These are phyloP conservation scores for Delia radicum DNA, from an alignment of 1,140 invertebrate species.

Conservation along the genomic window DNA sequence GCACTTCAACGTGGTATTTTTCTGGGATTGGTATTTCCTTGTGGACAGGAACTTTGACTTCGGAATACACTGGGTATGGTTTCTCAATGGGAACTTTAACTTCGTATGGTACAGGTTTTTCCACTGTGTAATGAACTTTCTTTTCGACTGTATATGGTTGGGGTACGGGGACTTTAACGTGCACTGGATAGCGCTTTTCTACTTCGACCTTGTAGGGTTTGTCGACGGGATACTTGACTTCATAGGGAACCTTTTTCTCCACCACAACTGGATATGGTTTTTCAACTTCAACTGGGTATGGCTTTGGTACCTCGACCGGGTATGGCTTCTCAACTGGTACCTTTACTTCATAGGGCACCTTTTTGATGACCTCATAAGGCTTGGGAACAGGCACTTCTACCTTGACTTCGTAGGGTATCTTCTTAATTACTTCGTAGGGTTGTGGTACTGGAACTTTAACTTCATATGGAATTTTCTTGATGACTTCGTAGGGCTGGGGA, in stretches of 20 bases:
- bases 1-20: constrained; percentile 67
- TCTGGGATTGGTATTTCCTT: constrained; percentile 75
- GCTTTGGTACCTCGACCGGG: constrained; percentile 70
- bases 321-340: constrained; percentile 74
- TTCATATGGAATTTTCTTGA: constrained; percentile 74
- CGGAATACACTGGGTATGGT: constrained; percentile 73
- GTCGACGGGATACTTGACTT: constrained; percentile 70
- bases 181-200: constrained; percentile 74
- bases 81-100: constrained; percentile 78
- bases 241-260: constrained; percentile 73
- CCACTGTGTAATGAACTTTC: constrained; percentile 68
- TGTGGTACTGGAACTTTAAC: constrained; percentile 71
- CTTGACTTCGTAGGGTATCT: constrained; percentile 71
- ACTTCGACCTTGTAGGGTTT: constrained; percentile 77
- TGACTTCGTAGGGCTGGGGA: constrained; percentile 74
- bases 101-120: constrained; percentile 73
- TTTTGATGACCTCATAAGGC: constrained; percentile 67
- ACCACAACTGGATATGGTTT: constrained; percentile 74
- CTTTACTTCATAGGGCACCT: constrained; percentile 68
- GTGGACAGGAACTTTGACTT: constrained; percentile 70
- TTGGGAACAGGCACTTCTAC: constrained; percentile 68
- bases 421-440: constrained; percentile 77
- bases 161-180: constrained; percentile 73
- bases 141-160: constrained; percentile 76
- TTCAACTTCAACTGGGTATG: constrained; percentile 73